Percentiles rank a stretch among this genome's conserved stretches.
These are phyloP conservation scores for Choreutis nemorana DNA, from an alignment of 2,888 invertebrate species.

Conservation along the genomic window DNA sequence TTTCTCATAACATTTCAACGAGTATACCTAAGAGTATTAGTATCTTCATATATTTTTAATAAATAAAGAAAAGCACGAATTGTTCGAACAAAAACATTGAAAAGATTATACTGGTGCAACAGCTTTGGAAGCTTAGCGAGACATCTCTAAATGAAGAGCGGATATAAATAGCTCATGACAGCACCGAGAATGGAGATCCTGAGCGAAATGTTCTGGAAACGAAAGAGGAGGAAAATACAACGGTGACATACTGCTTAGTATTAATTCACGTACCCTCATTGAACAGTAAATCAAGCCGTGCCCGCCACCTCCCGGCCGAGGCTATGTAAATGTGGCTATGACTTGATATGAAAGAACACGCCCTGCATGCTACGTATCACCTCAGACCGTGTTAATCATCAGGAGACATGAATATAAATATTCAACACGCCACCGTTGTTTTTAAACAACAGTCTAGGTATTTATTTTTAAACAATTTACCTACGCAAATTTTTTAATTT, in stretches of 20 bases:
- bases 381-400: conserved; percentile 36
- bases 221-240: conserved; percentile 42
- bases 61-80: too few relatives aligned
- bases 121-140: conserved; percentile 19
- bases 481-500: too few relatives aligned
- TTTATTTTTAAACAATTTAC: too few relatives aligned
- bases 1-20: too few relatives aligned
- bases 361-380: conserved; percentile 39
- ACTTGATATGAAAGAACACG: conserved; percentile 17
- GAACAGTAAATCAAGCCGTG: conserved; percentile 55
- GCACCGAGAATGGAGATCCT: conserved; percentile 37
- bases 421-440: conserved; percentile 27
- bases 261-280: conserved; percentile 51
- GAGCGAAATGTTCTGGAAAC: conserved; percentile 35
- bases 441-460: too few relatives aligned
- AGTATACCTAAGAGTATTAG: too few relatives aligned
- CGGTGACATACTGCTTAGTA: conserved; percentile 52
- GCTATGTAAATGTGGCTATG: conserved; percentile 45
- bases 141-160: conserved; percentile 41
- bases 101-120: too few relatives aligned
- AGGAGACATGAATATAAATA: conserved; percentile 41
- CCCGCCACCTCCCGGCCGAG: conserved; percentile 47
- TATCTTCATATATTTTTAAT: too few relatives aligned
- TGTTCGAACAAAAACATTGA: too few relatives aligned
- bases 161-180: conserved; percentile 53